phyloP scores from a whole-genome alignment of 2,113 vertebrate species.

The Mystacornis crossleyi region DNA sequence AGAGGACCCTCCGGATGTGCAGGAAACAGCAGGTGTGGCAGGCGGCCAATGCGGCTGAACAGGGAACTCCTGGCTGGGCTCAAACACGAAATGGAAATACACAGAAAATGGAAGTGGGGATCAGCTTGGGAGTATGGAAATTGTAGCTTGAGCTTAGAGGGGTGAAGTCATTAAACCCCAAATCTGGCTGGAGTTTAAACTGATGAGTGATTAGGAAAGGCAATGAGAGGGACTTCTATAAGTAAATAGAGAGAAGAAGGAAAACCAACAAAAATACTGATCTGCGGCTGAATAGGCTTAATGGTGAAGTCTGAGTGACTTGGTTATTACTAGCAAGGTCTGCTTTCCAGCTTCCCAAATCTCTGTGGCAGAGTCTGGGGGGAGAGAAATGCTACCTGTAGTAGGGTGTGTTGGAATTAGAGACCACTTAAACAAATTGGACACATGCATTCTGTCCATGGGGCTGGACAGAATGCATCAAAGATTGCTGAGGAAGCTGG shows the following conservation, averaged over 20 bases:
- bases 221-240: background rate
- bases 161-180: background rate
- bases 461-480: background rate
- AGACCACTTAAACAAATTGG: background rate
- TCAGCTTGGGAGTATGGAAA: background rate
- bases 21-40: slow-evolving; percentile 53
- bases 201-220: background rate
- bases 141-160: background rate
- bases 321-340: background rate
- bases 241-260: background rate
- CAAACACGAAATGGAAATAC: background rate
- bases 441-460: background rate
- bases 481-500: background rate
- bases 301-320: background rate
- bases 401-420: background rate
- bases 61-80: background rate
- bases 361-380: background rate
- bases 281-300: background rate
- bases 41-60: background rate
- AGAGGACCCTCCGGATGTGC: background rate
- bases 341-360: background rate
- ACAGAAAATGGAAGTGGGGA: background rate
- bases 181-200: background rate
- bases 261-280: background rate
- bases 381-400: background rate